phyloP scores from a whole-genome alignment of 2,797 vertebrate genomes.

The Anguilla megastoma region DNA sequence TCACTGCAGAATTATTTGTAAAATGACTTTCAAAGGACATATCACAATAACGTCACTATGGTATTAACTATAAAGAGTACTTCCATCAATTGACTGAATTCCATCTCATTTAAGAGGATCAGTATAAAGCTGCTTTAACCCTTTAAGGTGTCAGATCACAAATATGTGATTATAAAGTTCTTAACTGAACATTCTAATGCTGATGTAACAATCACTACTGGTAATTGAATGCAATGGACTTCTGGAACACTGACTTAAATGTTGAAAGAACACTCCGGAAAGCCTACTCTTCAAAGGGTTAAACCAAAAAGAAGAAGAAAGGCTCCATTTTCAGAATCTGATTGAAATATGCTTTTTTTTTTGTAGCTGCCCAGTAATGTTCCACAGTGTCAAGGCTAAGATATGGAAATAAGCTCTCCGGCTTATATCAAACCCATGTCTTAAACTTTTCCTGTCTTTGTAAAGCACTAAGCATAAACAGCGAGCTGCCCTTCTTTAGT shows the following conservation, averaged over 20 bases:
- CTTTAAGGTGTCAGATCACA: too few species aligned
- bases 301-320: not conserved
- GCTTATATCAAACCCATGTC: constrained; percentile 2
- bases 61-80: not conserved
- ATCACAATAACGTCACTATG: not conserved
- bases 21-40: not conserved
- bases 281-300: too few species aligned
- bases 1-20: not conserved
- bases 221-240: too few species aligned
- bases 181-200: too few species aligned
- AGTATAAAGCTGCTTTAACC: not conserved
- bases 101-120: not conserved
- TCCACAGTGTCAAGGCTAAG: constrained; percentile 7
- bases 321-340: not conserved
- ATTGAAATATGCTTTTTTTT: not conserved
- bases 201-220: too few species aligned
- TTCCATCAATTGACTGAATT: not conserved
- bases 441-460: not conserved
- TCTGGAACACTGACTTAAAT: too few species aligned
- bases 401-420: not conserved
- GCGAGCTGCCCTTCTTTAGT: not conserved
- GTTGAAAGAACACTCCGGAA: too few species aligned
- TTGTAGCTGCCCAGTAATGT: not conserved
- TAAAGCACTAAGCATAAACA: not conserved
- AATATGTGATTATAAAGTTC: too few species aligned